Evolutionary conservation across 2,113 vertebrate genomes (phyloP).

Genomic region (Halcyon malimbica): DNA sequence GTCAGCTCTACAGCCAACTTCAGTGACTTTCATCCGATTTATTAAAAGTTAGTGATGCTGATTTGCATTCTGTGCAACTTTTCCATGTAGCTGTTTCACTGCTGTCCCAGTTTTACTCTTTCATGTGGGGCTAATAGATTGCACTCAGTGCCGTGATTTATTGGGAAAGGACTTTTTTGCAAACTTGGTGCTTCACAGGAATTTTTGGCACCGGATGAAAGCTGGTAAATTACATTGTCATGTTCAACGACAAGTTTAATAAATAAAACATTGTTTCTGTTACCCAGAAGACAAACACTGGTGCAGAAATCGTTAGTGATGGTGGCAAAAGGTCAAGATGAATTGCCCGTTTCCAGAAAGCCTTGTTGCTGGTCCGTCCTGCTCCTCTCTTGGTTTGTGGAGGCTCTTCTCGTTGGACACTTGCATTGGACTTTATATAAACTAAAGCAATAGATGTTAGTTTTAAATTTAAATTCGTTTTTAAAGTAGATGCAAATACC

Average conservation of each 20-base stretch:
- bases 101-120: not conserved
- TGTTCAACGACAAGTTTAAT: constrained; percentile 59
- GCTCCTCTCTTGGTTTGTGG: not conserved
- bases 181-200: constrained; percentile 37
- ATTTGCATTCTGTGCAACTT: not conserved
- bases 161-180: constrained; percentile 14
- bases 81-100: not conserved
- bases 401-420: not conserved
- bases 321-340: not conserved
- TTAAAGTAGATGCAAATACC: not conserved
- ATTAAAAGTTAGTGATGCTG: not conserved
- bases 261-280: constrained; percentile 64
- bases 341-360: not conserved
- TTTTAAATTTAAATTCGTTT: not conserved
- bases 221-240: constrained; percentile 57
- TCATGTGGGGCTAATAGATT: not conserved
- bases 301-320: constrained; percentile 9
- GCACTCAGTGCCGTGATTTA: not conserved
- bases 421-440: not conserved
- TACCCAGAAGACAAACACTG: constrained; percentile 49
- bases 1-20: not conserved
- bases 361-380: not conserved
- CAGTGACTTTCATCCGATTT: not conserved
- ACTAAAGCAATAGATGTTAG: not conserved
- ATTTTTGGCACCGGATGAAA: constrained; percentile 67